phyloP scores from a whole-genome alignment of 2,888 invertebrate species.

The Pseudococcus viburni region DNA sequence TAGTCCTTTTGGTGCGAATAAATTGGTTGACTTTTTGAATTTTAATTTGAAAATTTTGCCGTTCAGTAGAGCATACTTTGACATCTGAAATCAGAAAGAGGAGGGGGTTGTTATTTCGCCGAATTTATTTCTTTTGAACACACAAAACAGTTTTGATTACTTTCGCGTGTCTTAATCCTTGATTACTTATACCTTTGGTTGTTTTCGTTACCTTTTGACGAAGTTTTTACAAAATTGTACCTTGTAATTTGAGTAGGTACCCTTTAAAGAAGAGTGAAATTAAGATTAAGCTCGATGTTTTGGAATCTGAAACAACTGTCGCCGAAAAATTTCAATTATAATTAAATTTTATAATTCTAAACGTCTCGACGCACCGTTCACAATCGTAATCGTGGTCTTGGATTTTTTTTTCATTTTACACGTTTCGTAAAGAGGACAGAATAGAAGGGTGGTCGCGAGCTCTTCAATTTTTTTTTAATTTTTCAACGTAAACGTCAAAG shows the following conservation, averaged over 20 bases:
- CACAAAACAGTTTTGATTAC: too few relatives aligned
- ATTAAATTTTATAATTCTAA: conserved; percentile 7
- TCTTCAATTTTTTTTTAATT: conserved; percentile 11
- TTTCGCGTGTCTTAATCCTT: too few relatives aligned
- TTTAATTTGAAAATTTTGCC: too few relatives aligned
- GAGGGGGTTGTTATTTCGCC: too few relatives aligned
- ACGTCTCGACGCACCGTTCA: not conserved
- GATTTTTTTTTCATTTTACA: not conserved
- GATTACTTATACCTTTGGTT: not conserved
- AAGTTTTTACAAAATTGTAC: not conserved
- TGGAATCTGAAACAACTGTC: not conserved
- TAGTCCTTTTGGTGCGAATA: too few relatives aligned
- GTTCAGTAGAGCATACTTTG: too few relatives aligned
- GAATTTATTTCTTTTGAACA: too few relatives aligned
- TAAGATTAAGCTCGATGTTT: not conserved
- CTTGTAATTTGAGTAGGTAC: not conserved
- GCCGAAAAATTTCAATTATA: conserved; percentile 9
- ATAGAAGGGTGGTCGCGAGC: not conserved
- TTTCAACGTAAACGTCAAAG: not conserved
- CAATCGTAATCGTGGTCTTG: not conserved
- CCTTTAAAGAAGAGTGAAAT: not conserved
- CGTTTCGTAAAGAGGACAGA: not conserved
- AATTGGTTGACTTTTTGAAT: too few relatives aligned
- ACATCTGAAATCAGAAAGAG: too few relatives aligned
- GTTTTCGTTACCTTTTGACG: not conserved